Percentiles rank a stretch among this genome's conserved stretches.
Conservation (phyloP, 2,113 vertebrate genomes). For the Butorides virescens region DNA sequence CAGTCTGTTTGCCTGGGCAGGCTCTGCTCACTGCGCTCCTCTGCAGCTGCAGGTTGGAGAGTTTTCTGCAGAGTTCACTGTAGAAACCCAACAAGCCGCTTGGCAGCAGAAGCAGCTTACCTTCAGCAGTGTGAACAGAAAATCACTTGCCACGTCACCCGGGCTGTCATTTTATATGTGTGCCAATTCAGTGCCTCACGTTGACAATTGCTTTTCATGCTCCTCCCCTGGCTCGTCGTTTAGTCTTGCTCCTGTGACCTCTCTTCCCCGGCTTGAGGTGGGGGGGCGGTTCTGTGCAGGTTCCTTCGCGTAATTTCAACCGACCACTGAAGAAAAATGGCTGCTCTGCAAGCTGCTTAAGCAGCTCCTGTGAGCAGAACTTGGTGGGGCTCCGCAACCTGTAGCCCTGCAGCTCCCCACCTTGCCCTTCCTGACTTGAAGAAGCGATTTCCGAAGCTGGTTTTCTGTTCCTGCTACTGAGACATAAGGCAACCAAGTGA, state of each 20-base stretch:
- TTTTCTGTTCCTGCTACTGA: neutral
- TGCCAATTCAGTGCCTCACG: neutral
- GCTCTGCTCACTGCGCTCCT: neutral
- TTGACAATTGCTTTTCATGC: neutral
- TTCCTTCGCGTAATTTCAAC: neutral
- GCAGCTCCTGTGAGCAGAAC: neutral
- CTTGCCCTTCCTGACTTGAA: neutral
- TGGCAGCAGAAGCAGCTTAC: neutral
- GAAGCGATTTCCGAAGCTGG: neutral
- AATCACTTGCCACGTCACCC: neutral
- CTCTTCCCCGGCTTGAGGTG: neutral
- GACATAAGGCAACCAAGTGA: slow-evolving; percentile 34
- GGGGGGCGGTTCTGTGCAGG: neutral
- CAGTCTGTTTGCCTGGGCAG: rapidly evolving
- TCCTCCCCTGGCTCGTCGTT: neutral
- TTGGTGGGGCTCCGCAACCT: neutral
- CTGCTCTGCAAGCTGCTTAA: neutral
- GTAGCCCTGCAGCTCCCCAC: neutral
- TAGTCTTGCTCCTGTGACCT: neutral
- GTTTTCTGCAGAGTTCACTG: neutral
- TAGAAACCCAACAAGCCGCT: neutral
- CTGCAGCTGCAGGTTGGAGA: neutral
- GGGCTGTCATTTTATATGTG: neutral
- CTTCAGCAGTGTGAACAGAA: neutral
- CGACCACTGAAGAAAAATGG: neutral